phyloP scores from a whole-genome alignment of 2,888 invertebrate genomes.

The Macaria notata region DNA sequence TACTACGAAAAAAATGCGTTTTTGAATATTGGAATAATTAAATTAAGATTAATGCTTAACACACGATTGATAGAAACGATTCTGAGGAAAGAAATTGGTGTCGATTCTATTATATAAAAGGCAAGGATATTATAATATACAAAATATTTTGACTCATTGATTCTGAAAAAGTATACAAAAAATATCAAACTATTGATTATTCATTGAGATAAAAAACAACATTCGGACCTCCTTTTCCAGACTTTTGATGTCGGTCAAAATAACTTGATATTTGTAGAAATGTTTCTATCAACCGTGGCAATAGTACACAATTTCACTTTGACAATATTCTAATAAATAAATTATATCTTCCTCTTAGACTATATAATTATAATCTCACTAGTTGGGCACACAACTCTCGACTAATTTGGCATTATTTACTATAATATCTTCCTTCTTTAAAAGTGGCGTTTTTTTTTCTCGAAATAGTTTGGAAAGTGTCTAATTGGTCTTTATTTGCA shows the following conservation, averaged over 20 bases:
- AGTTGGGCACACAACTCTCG: too few species aligned
- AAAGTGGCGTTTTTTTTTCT: too few species aligned
- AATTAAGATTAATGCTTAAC: conserved; percentile 3
- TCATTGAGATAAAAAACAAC: too few species aligned
- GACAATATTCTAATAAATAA: conserved; percentile 24
- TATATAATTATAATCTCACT: conserved; percentile 3
- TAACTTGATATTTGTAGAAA: background rate
- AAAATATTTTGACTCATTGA: background rate
- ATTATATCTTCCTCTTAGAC: conserved; percentile 17
- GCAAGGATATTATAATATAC: too few species aligned
- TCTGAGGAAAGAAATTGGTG: background rate
- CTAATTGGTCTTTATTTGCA: too few species aligned
- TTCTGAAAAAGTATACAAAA: background rate
- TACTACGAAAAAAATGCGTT: conserved; percentile 21
- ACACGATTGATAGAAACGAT: conserved; percentile 1
- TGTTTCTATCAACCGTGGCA: background rate
- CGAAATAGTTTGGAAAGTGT: too few species aligned
- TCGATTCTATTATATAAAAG: too few species aligned
- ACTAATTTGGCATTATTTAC: too few species aligned
- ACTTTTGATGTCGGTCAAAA: too few species aligned
- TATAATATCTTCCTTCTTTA: too few species aligned
- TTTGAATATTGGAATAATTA: conserved; percentile 22
- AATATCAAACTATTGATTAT: too few species aligned
- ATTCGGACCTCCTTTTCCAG: too few species aligned
- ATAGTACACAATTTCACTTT: conserved; percentile 15